These are phyloP conservation scores for Gymnothorax reevesii DNA, from an alignment of 2,797 vertebrate genomes.

Conservation along the genomic window DNA sequence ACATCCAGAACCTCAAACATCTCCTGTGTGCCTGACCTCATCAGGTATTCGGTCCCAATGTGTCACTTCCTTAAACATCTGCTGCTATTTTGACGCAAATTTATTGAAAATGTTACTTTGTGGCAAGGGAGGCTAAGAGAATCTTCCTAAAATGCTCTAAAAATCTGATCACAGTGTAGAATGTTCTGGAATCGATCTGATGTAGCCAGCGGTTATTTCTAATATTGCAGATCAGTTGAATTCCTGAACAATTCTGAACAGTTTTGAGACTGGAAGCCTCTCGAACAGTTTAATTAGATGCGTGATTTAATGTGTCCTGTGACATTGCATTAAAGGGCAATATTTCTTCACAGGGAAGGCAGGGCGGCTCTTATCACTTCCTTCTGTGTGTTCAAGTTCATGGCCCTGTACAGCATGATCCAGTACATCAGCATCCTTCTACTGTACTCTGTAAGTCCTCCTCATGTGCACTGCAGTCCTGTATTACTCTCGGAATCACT, in stretches of 20 bases:
- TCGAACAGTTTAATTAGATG: background rate
- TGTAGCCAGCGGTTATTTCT: too few relatives aligned
- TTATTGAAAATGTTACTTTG: background rate
- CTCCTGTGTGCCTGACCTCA: conserved; percentile 93
- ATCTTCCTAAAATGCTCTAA: background rate
- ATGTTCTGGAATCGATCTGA: too few relatives aligned
- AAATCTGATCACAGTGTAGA: too few relatives aligned
- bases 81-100: background rate
- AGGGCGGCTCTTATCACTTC: conserved; percentile 96
- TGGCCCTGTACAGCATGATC: conserved; percentile 98
- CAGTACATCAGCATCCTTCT: conserved; percentile 96
- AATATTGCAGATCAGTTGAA: too few relatives aligned
- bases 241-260: too few relatives aligned
- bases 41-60: conserved; percentile 78
- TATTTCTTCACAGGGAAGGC: conserved; percentile 82
- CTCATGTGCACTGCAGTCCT: background rate
- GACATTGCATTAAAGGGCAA: background rate
- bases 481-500: background rate
- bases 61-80: background rate
- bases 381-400: conserved; percentile 99
- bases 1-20: conserved; percentile 95
- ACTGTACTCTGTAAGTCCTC: conserved; percentile 38
- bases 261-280: too few relatives aligned
- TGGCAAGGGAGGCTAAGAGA: background rate
- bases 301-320: background rate